Conservation (phyloP, 2,797 vertebrate genomes). For the Poliocrania exsul region DNA sequence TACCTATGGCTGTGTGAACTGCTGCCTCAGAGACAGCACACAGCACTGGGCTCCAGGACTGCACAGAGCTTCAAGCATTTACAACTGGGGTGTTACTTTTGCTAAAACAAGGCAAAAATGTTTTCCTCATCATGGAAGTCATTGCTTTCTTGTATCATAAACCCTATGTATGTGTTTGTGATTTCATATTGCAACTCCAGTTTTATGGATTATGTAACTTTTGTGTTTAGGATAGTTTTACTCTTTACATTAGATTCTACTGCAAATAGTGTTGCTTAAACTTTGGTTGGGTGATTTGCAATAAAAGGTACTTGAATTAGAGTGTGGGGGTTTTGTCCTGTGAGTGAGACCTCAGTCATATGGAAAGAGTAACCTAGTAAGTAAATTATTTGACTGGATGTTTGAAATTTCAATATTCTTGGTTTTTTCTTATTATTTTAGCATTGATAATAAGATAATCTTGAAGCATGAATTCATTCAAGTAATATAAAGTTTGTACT, state of each 20-base stretch:
- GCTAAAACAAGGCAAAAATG: not conserved
- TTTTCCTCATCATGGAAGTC: not conserved
- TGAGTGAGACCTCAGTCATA: not conserved
- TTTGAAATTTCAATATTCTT: not conserved
- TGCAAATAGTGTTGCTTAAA: not conserved
- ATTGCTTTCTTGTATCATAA: not conserved
- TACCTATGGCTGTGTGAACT: not conserved
- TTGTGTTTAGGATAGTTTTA: not conserved
- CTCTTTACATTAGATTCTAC: not conserved
- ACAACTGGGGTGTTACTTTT: not conserved
- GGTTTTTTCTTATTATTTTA: not conserved
- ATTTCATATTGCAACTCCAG: not conserved
- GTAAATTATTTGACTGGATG: not conserved
- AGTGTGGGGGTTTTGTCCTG: not conserved
- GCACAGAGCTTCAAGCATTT: not conserved
- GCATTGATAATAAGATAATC: not conserved
- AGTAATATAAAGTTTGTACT: not conserved
- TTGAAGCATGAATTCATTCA: not conserved
- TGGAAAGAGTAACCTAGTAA: not conserved
- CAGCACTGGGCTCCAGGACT: not conserved
- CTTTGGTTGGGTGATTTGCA: not conserved
- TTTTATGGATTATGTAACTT: not conserved
- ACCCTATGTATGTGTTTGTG: not conserved
- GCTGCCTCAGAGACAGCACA: not conserved
- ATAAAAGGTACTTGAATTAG: not conserved